phyloP scores from a whole-genome alignment of 64 coral and sea anemone genomes.

The Montipora sp. region DNA sequence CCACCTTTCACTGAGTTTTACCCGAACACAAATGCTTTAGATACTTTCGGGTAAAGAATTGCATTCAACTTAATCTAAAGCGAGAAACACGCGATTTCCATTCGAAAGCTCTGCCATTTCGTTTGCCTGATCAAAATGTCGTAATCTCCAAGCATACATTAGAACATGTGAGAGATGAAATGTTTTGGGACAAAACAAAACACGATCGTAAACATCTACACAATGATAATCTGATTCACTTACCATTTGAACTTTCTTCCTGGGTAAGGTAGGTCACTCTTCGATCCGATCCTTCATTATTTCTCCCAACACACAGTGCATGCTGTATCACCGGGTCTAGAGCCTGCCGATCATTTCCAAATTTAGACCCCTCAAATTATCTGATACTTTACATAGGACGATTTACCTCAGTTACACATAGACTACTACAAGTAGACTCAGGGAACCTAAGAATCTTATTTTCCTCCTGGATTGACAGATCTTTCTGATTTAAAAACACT shows the following conservation, averaged over 20 bases:
- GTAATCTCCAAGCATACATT: conserved; percentile 15
- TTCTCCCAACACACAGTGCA: not conserved
- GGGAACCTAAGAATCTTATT: not conserved
- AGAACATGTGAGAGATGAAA: not conserved
- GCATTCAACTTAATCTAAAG: not conserved
- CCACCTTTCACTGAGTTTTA: too few relatives aligned
- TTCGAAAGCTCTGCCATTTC: conserved; percentile 15
- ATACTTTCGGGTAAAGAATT: not conserved
- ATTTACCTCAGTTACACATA: conserved; percentile 13
- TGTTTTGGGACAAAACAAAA: conserved; percentile 8
- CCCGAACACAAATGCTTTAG: too few relatives aligned
- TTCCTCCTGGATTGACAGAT: not conserved
- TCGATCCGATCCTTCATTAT: conserved; percentile 1
- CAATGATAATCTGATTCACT: conserved; percentile 5
- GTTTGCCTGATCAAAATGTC: not conserved
- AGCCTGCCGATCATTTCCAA: conserved; percentile 3
- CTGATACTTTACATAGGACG: conserved; percentile 26
- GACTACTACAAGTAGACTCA: not conserved
- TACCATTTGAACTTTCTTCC: conserved; percentile 19
- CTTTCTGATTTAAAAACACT: not conserved
- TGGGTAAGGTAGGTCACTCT: conserved; percentile 1
- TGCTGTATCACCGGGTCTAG: conserved; percentile 3
- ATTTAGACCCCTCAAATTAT: conserved; percentile 41
- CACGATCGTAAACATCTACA: not conserved
- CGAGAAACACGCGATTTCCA: not conserved